Evolutionary conservation across 1,140 invertebrate genomes (phyloP), one percentile per base, ranked within the genome.

Genomic region (Sycobia sp.): DNA sequence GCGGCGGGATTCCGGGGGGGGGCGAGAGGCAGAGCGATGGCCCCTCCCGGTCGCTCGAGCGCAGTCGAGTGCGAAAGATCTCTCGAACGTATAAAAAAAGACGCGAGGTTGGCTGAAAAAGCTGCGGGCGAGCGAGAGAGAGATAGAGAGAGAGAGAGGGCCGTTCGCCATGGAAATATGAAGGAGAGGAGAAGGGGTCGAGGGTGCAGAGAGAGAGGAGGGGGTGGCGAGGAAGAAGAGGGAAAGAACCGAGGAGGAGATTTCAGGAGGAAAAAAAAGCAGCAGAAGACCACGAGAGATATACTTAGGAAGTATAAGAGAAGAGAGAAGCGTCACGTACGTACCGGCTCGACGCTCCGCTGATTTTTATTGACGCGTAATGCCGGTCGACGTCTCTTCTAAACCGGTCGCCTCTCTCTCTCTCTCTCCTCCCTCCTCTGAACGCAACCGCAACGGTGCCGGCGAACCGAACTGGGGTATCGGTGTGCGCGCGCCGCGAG

Each of bases 291-390:
- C 5, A 34, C 5, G 32, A 34, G 32, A 34, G 32, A n/a, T n/a
- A n/a, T n/a, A n/a, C n/a, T n/a, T n/a, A n/a, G n/a, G n/a, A n/a
- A 46, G 22, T 13, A 14, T 23, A 14, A 46, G 38, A n/a, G n/a
- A n/a, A n/a, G n/a, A n/a, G 11, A 59, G 67, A 68, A 62, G 65
- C 67, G 67, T 67, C 41, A 51, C 51, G 55, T 63, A 69, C 63
- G 47, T 29, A 43, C 53, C 44, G 53, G 60, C 44, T 47, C 20
- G 46, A 58, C 44, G 71, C 68, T 69, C 60, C 66, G 68, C 50
- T 71, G 71, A 75, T 73, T 75, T 75, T 73, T 75, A 75, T 73
- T 73, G 69, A 71, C 67, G 69, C 61, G 71, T 69, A 69, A 73
- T 70, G 68, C 68, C 66, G 64, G 64, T 38, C 44, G 65, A 67